Percentiles rank a stretch among this genome's conserved stretches.
These are phyloP conservation scores for Sinonovacula constricta DNA, from an alignment of 1,140 invertebrate species.

Conservation along the genomic window DNA sequence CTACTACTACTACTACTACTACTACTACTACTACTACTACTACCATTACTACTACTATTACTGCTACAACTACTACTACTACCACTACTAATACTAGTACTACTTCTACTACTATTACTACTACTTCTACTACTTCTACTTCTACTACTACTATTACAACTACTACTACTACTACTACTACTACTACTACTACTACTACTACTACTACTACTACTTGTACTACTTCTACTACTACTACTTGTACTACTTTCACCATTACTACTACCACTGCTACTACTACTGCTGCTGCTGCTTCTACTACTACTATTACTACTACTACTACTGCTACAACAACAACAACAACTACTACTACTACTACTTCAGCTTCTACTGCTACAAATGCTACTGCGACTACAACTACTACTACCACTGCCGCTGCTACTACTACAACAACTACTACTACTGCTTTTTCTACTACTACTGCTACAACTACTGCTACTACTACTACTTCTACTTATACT, in stretches of 20 bases:
- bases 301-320: no score
- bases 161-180: slow-evolving; percentile 21
- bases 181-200: slow-evolving; percentile 19
- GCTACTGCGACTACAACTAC: no score
- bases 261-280: slow-evolving; percentile 33
- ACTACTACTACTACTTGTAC: slow-evolving; percentile 11
- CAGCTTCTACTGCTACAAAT: no score
- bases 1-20: slow-evolving; percentile 44
- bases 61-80: no score
- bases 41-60: slow-evolving; percentile 36
- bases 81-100: no score
- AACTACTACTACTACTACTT: slow-evolving; percentile 13
- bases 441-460: no score
- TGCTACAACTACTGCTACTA: no score
- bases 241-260: slow-evolving; percentile 16
- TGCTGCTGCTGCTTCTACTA: no score
- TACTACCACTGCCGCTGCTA: background rate
- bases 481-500: no score
- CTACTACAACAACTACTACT: background rate
- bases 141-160: slow-evolving; percentile 9
- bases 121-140: slow-evolving; percentile 17
- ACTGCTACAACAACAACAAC: slow-evolving; percentile 13
- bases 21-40: slow-evolving; percentile 24
- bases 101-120: slow-evolving; percentile 27
- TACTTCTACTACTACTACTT: slow-evolving; percentile 19